Evolutionary conservation across 2,113 vertebrate species (phyloP).

Genomic region (Percina caprodes): DNA sequence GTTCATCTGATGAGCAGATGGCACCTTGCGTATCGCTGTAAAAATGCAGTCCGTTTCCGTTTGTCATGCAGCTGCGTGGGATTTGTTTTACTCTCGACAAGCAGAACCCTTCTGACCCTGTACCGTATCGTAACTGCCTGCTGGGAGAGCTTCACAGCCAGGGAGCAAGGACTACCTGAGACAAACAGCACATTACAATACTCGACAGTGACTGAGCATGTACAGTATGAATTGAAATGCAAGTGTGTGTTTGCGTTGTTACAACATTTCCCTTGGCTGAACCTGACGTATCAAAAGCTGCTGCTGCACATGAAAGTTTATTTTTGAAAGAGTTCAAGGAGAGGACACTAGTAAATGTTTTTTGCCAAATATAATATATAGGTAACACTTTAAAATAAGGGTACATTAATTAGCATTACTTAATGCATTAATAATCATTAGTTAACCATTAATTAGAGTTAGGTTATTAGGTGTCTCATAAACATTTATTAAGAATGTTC

Average conservation of each 20-base stretch:
- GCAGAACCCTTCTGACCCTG: background rate
- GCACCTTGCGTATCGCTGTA: too few relatives aligned
- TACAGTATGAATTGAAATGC: background rate
- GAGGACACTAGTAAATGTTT: too few relatives aligned
- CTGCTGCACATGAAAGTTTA: background rate
- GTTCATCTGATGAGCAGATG: too few relatives aligned
- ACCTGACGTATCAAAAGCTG: conserved; percentile 24
- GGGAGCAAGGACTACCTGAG: background rate
- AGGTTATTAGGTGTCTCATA: too few relatives aligned
- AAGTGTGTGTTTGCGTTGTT: conserved; percentile 19
- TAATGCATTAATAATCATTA: too few relatives aligned
- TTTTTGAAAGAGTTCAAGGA: too few relatives aligned
- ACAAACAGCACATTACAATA: background rate
- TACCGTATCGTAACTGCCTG: background rate
- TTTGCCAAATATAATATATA: too few relatives aligned
- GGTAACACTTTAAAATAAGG: too few relatives aligned
- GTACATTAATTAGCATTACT: too few relatives aligned
- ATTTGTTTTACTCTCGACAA: background rate
- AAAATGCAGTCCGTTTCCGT: too few relatives aligned
- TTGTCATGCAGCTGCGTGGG: background rate
- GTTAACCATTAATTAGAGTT: too few relatives aligned
- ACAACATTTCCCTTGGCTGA: conserved; percentile 9
- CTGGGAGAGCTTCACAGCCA: background rate
- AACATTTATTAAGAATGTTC: too few relatives aligned
- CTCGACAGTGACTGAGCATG: background rate